A percentile compares a stretch with the other conserved stretches of the same genome.
These are phyloP conservation scores for Amblyjoppa proteus DNA, from an alignment of 2,888 invertebrate species.

Conservation along the genomic window DNA sequence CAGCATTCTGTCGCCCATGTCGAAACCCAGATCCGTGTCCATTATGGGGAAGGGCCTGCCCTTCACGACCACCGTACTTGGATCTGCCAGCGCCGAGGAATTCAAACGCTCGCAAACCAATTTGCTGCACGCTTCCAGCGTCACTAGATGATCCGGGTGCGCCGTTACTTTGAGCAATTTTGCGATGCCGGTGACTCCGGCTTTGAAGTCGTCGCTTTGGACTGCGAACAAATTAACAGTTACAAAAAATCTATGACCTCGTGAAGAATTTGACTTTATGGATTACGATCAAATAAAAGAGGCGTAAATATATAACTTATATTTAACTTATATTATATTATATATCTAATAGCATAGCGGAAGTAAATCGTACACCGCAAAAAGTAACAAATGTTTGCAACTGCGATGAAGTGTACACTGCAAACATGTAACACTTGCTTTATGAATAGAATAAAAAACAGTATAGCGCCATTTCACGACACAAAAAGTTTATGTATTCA, in stretches of 20 bases:
- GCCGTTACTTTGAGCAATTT: constrained; percentile 92
- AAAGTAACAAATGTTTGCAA: too few species aligned
- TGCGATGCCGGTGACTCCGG: constrained; percentile 93
- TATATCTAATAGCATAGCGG: too few species aligned
- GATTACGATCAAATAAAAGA: not conserved
- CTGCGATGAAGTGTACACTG: too few species aligned
- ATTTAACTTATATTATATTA: too few species aligned
- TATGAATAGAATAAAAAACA: too few species aligned
- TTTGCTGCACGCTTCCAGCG: constrained; percentile 89
- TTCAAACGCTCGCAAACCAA: constrained; percentile 88
- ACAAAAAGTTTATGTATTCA: too few species aligned
- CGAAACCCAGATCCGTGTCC: constrained; percentile 89
- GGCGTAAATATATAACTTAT: too few species aligned
- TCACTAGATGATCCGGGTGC: constrained; percentile 93
- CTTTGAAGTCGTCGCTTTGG: constrained; percentile 92
- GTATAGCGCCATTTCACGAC: too few species aligned
- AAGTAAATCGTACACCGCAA: too few species aligned
- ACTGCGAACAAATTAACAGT: constrained; percentile 86
- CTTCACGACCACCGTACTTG: constrained; percentile 86
- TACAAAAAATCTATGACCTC: not conserved
- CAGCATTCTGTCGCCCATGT: constrained; percentile 88
- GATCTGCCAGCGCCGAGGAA: constrained; percentile 87
- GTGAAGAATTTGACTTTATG: not conserved
- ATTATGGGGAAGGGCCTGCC: constrained; percentile 91
- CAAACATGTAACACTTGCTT: too few species aligned